phyloP scores from a whole-genome alignment of 2,888 invertebrate genomes.

The Masnerella sp. region DNA sequence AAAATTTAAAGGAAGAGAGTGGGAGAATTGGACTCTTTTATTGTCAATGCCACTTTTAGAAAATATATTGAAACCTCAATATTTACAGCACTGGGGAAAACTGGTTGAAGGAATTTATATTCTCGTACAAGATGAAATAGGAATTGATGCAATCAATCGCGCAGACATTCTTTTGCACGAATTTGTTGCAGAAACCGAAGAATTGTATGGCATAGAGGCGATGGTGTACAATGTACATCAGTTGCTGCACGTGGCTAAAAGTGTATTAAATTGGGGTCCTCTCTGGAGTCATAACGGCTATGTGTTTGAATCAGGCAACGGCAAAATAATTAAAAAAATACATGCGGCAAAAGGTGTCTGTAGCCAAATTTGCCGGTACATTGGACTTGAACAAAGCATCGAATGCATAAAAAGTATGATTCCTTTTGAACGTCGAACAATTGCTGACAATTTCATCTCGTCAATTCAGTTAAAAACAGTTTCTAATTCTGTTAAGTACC shows the following conservation, averaged over 20 bases:
- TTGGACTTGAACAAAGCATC: neutral
- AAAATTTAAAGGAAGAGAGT: constrained; percentile 18
- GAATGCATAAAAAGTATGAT: constrained; percentile 7
- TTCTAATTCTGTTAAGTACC: constrained; percentile 4
- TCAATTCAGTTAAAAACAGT: neutral
- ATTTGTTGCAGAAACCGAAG: constrained; percentile 23
- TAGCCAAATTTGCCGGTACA: constrained; percentile 19
- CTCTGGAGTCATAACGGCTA: constrained; percentile 28
- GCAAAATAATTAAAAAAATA: constrained; percentile 12
- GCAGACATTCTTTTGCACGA: constrained; percentile 32
- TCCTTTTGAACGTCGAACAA: neutral
- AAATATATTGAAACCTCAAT: neutral
- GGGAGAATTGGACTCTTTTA: constrained; percentile 18
- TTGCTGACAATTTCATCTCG: neutral
- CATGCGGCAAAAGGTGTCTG: too few species aligned
- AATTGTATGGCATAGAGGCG: constrained; percentile 3
- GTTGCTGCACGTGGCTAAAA: constrained; percentile 21
- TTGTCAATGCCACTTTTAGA: constrained; percentile 9
- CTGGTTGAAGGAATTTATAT: constrained; percentile 24
- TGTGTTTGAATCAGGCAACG: constrained; percentile 37
- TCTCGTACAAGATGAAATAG: constrained; percentile 21
- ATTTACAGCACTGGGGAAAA: constrained; percentile 24
- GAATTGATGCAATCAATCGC: neutral
- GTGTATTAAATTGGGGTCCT: constrained; percentile 41
- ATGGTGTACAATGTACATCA: constrained; percentile 37